Evolutionary conservation across 2,888 invertebrate species (phyloP).

Genomic region (Papilio elwesi): DNA sequence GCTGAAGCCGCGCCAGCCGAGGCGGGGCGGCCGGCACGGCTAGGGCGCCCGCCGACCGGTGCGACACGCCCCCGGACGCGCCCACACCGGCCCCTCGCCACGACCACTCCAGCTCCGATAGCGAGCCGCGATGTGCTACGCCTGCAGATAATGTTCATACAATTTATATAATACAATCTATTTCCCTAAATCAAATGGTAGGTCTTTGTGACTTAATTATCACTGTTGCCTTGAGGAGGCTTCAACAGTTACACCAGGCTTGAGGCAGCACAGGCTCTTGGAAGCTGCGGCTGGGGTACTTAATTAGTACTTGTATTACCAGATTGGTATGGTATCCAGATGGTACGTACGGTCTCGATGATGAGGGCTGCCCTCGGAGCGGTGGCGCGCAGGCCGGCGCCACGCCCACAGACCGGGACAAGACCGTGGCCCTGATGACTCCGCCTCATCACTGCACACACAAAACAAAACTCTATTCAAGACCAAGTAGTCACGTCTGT

Average conservation of each 20-base stretch:
- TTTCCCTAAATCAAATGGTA: too few relatives aligned
- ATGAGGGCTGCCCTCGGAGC: slow-evolving; percentile 65
- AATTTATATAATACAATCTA: neutral
- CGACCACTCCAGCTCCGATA: slow-evolving; percentile 88
- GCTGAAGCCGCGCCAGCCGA: slow-evolving; percentile 82
- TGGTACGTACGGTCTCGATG: slow-evolving; percentile 32
- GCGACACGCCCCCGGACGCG: slow-evolving; percentile 48
- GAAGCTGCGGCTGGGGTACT: too few relatives aligned
- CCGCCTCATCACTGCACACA: slow-evolving; percentile 65
- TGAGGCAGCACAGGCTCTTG: too few relatives aligned
- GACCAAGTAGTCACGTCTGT: neutral
- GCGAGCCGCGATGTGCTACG: slow-evolving; percentile 87
- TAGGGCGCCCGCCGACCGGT: slow-evolving; percentile 52
- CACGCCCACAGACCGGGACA: slow-evolving; percentile 74
- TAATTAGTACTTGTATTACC: neutral
- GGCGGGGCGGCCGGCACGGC: slow-evolving; percentile 59
- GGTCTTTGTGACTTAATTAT: too few relatives aligned
- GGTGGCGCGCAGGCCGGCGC: slow-evolving; percentile 68
- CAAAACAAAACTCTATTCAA: neutral
- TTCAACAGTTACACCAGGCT: too few relatives aligned
- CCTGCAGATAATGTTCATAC: slow-evolving; percentile 32
- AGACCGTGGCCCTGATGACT: slow-evolving; percentile 74
- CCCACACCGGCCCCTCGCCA: slow-evolving; percentile 83
- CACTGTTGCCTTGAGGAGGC: too few relatives aligned
- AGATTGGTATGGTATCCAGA: too few relatives aligned